phyloP scores from a whole-genome alignment of 2,888 invertebrate genomes.

The Drosophila mimica region DNA sequence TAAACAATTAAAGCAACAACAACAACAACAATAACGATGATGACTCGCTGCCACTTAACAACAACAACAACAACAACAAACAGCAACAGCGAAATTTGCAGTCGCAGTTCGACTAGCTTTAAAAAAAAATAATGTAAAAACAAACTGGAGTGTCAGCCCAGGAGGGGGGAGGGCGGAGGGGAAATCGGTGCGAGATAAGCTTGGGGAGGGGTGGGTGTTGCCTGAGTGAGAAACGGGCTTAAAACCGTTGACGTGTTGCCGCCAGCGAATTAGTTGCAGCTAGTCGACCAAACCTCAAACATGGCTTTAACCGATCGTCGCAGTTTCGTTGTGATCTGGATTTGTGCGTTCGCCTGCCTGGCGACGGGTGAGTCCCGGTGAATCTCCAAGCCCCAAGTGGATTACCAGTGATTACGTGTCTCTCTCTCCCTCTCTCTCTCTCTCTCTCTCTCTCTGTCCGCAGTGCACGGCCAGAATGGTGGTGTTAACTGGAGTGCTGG shows the following conservation, averaged over 20 bases:
- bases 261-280: slow-evolving; percentile 65
- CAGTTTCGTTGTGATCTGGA: slow-evolving; percentile 29
- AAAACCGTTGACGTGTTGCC: slow-evolving; percentile 64
- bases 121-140: slow-evolving; percentile 8
- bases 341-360: slow-evolving; percentile 35
- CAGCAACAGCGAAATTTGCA: slow-evolving; percentile 1
- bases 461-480: slow-evolving; percentile 52
- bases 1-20: slow-evolving; percentile 63
- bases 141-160: slow-evolving; percentile 7
- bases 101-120: slow-evolving; percentile 30
- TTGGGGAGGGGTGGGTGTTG: neutral
- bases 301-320: slow-evolving; percentile 57
- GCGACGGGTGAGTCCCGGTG: slow-evolving; percentile 55
- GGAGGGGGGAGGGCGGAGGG: too few species aligned
- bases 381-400: slow-evolving; percentile 8
- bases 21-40: slow-evolving; percentile 44
- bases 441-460: neutral
- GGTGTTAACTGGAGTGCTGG: slow-evolving; percentile 57
- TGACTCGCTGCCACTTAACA: slow-evolving; percentile 52
- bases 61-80: slow-evolving; percentile 28
- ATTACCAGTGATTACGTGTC: slow-evolving; percentile 43
- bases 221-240: slow-evolving; percentile 58
- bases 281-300: slow-evolving; percentile 55
- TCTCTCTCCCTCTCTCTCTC: neutral
- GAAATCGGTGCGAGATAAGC: neutral